Evolutionary conservation across 2,113 vertebrate species (phyloP).

Genomic region (Neomonachus schauinslandi): DNA sequence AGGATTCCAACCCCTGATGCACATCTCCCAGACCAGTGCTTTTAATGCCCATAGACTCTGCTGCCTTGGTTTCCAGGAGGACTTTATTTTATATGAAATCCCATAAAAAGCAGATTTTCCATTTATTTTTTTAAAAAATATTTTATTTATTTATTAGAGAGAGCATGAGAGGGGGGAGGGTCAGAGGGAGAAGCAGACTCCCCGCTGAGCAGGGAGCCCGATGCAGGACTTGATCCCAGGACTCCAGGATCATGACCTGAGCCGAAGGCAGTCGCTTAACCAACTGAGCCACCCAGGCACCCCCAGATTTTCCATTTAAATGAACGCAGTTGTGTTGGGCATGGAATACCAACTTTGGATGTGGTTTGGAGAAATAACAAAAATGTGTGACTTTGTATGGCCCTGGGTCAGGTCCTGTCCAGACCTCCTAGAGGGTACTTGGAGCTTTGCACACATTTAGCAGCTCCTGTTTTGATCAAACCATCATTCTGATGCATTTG

Average conservation of each 20-base stretch:
- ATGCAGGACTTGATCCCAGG: too few species aligned
- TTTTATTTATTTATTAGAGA: too few species aligned
- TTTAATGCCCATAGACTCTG: too few species aligned
- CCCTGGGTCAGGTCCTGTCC: accelerated
- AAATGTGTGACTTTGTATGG: background rate
- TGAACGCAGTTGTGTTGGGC: background rate
- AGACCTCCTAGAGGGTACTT: background rate
- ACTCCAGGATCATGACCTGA: too few species aligned
- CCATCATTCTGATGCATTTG: background rate
- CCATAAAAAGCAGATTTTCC: background rate
- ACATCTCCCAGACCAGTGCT: background rate
- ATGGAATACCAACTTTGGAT: background rate
- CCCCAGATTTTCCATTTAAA: too few species aligned
- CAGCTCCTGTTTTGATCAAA: background rate
- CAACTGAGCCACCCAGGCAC: too few species aligned
- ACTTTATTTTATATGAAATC: background rate
- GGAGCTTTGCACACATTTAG: background rate
- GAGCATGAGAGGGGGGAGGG: too few species aligned
- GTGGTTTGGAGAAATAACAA: background rate
- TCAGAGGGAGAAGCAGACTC: too few species aligned
- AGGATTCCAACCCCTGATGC: background rate
- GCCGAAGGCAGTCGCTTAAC: too few species aligned
- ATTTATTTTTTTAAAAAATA: too few species aligned
- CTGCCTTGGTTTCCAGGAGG: background rate
- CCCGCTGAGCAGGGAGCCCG: too few species aligned